phyloP scores from a whole-genome alignment of 2,888 invertebrate genomes.

The Amphipyra tragopoginis region DNA sequence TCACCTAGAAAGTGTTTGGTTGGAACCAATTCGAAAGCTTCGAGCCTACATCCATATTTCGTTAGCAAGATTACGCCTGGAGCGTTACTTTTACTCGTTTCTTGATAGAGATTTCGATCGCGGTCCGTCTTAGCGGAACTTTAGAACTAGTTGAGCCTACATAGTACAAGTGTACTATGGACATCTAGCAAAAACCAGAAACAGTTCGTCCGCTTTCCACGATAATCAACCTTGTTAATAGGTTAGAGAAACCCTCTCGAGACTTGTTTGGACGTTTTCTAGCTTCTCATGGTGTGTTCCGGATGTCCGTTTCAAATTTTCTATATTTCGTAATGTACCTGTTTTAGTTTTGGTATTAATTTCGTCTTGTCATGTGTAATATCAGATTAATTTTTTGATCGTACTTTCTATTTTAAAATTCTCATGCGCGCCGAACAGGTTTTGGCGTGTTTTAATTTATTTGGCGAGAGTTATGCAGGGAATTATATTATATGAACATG shows the following conservation, averaged over 20 bases:
- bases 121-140: slow-evolving; percentile 77
- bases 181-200: slow-evolving; percentile 86
- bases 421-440: slow-evolving; percentile 69
- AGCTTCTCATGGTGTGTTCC: slow-evolving; percentile 70
- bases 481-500: slow-evolving; percentile 66
- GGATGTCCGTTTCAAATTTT: slow-evolving; percentile 72
- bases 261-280: slow-evolving; percentile 79
- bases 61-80: slow-evolving; percentile 80
- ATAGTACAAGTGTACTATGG: slow-evolving; percentile 75
- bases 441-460: slow-evolving; percentile 73
- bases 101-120: slow-evolving; percentile 79
- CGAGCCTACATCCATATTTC: slow-evolving; percentile 84
- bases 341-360: slow-evolving; percentile 50
- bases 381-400: slow-evolving; percentile 56
- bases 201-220: slow-evolving; percentile 83
- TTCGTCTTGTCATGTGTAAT: slow-evolving; percentile 48
- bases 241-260: slow-evolving; percentile 83
- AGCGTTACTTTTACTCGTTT: slow-evolving; percentile 83
- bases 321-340: slow-evolving; percentile 54
- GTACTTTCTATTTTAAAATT: slow-evolving; percentile 82
- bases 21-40: slow-evolving; percentile 83
- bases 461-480: slow-evolving; percentile 73
- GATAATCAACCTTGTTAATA: slow-evolving; percentile 83
- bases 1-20: slow-evolving; percentile 87
- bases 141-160: slow-evolving; percentile 81